phyloP scores from a whole-genome alignment of 2,113 vertebrate genomes.

The Lampris incognitus region DNA sequence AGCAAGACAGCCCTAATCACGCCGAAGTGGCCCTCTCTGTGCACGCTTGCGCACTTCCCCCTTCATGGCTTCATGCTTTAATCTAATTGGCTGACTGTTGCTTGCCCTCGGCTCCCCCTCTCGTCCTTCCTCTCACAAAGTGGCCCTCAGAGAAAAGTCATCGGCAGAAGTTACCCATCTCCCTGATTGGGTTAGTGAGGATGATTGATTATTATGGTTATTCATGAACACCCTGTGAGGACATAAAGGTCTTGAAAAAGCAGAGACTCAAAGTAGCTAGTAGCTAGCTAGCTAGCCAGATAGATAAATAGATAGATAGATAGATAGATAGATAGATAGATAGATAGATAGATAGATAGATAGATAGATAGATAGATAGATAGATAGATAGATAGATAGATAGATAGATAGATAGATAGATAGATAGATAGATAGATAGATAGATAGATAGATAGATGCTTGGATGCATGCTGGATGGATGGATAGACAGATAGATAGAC shows the following conservation, averaged over 20 bases:
- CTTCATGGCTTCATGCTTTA: slow-evolving; percentile 40
- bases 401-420: too few species aligned
- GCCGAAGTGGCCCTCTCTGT: slow-evolving; percentile 43
- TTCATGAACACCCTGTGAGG: background rate
- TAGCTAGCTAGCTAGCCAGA: too few species aligned
- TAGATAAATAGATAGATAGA: too few species aligned
- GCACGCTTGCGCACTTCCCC: background rate
- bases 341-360: too few species aligned
- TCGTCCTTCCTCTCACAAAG: slow-evolving; percentile 1
- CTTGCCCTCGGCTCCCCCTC: slow-evolving; percentile 20
- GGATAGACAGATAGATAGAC: too few species aligned
- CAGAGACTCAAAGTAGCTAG: too few species aligned
- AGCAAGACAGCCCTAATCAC: slow-evolving; percentile 35
- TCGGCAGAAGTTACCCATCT: background rate
- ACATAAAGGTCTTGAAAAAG: background rate
- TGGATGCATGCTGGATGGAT: too few species aligned
- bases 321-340: too few species aligned
- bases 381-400: too few species aligned
- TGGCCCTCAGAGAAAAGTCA: slow-evolving; percentile 23
- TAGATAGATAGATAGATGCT: too few species aligned
- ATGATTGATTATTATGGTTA: slow-evolving; percentile 17
- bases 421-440: too few species aligned
- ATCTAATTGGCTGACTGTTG: slow-evolving; percentile 61
- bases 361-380: too few species aligned
- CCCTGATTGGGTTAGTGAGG: slow-evolving; percentile 11